Evolutionary conservation across 2,888 invertebrate species (phyloP).

Genomic region (Lottia gigantea): DNA sequence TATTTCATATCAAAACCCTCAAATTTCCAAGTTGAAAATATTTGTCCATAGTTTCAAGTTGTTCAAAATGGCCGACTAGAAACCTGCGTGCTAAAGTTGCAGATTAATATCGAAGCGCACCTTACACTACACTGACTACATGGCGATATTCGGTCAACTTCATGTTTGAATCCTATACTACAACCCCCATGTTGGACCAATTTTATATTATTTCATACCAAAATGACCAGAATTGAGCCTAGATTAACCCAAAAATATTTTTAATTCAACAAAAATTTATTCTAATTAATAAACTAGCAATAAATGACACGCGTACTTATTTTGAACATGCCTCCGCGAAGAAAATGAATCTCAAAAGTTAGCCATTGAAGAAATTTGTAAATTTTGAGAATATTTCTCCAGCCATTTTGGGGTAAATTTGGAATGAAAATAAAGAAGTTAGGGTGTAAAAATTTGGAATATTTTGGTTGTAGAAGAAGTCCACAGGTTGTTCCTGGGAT

Average conservation of each 20-base stretch:
- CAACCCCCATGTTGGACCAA: not conserved
- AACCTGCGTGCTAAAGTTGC: conserved; percentile 37
- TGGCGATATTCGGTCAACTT: conserved; percentile 33
- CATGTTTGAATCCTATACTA: conserved; percentile 12
- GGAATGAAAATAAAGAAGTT: not conserved
- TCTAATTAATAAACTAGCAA: conserved; percentile 6
- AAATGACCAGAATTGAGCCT: not conserved
- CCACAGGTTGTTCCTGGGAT: conserved; percentile 21
- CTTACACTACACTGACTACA: conserved; percentile 27
- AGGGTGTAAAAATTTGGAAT: conserved; percentile 2
- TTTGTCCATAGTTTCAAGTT: conserved; percentile 34
- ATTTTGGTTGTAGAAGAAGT: conserved; percentile 7
- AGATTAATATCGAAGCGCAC: conserved; percentile 36
- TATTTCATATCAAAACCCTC: conserved; percentile 28
- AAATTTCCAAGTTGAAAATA: conserved; percentile 28
- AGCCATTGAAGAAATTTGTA: conserved; percentile 19
- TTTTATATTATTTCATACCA: not conserved
- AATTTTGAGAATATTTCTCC: conserved; percentile 15
- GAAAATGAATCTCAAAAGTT: conserved; percentile 31
- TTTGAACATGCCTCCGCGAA: conserved; percentile 43
- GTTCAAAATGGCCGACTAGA: conserved; percentile 39
- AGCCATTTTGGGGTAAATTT: conserved; percentile 16
- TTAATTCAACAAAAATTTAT: not conserved
- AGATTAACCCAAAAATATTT: not conserved
- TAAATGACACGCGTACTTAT: conserved; percentile 39